A percentile compares a stretch with the other conserved stretches of the same genome.
phyloP scores from a whole-genome alignment of 1,140 invertebrate species.

The Lepidurus apus region DNA sequence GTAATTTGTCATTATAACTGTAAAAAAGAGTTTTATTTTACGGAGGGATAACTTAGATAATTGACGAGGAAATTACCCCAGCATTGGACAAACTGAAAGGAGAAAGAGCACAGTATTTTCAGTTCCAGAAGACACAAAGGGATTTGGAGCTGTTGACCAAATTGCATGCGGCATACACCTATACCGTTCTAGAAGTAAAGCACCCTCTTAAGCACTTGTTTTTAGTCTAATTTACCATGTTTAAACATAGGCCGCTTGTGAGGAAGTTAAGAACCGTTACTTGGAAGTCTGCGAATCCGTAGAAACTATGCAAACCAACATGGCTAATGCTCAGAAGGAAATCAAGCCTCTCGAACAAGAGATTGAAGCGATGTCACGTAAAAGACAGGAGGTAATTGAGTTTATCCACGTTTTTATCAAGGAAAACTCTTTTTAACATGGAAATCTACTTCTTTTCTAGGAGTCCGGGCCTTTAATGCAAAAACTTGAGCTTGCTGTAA shows the following conservation, averaged over 20 bases:
- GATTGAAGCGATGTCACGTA: slow-evolving; percentile 47
- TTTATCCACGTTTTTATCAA: neutral
- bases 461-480: slow-evolving; percentile 62
- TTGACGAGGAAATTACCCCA: slow-evolving; percentile 82
- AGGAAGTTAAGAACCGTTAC: slow-evolving; percentile 51
- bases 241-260: slow-evolving; percentile 43
- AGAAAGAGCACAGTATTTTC: slow-evolving; percentile 76
- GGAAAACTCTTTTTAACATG: slow-evolving; percentile 44
- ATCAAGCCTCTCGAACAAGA: slow-evolving; percentile 46
- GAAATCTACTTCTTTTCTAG: slow-evolving; percentile 43
- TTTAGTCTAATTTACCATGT: slow-evolving; percentile 25
- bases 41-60: slow-evolving; percentile 54
- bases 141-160: slow-evolving; percentile 79
- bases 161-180: slow-evolving; percentile 71
- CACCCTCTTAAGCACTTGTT: neutral
- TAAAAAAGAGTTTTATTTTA: neutral
- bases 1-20: slow-evolving; percentile 51
- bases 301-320: slow-evolving; percentile 32
- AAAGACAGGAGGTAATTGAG: slow-evolving; percentile 47
- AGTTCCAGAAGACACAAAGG: slow-evolving; percentile 79
- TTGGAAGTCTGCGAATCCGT: slow-evolving; percentile 39
- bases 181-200: slow-evolving; percentile 51
- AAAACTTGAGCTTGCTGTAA: slow-evolving; percentile 60
- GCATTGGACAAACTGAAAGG: slow-evolving; percentile 79
- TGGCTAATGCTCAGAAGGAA: slow-evolving; percentile 44